These are phyloP conservation scores for Hypothenemus hampei DNA, from an alignment of 1,140 invertebrate species.

Conservation along the genomic window DNA sequence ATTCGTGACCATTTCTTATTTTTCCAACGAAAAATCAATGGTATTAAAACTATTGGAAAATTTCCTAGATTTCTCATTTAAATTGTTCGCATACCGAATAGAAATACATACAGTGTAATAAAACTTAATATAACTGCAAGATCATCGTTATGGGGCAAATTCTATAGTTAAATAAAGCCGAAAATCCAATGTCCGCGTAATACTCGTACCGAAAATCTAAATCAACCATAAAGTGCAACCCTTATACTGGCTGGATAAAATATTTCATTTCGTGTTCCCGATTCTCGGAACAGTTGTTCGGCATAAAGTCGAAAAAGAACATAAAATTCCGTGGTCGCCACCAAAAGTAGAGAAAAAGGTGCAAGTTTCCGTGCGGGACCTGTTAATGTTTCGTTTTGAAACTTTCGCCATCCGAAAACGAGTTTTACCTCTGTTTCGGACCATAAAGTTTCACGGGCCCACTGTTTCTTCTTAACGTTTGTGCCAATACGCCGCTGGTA, in stretches of 20 bases:
- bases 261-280: constrained; percentile 14
- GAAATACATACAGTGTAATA: too few species aligned
- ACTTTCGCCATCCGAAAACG: constrained; percentile 30
- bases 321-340: constrained; percentile 16
- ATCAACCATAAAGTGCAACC: constrained; percentile 9
- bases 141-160: too few species aligned
- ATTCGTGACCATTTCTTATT: too few species aligned
- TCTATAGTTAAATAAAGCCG: too few species aligned
- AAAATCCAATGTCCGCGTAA: too few species aligned
- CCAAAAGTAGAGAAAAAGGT: constrained; percentile 14
- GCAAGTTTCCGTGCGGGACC: constrained; percentile 28
- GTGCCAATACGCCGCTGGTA: not conserved
- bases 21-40: too few species aligned
- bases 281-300: constrained; percentile 12
- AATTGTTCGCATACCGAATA: too few species aligned
- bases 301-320: constrained; percentile 18
- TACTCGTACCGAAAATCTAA: not conserved
- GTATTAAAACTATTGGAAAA: too few species aligned
- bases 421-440: constrained; percentile 32
- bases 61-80: too few species aligned
- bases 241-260: constrained; percentile 9
- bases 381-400: constrained; percentile 31
- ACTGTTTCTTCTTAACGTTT: constrained; percentile 26
- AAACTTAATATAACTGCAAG: too few species aligned
- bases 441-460: constrained; percentile 30